Percentiles rank a stretch among this genome's conserved stretches.
These are phyloP conservation scores for Diarsia dahlii DNA, from an alignment of 2,888 invertebrate genomes.

Conservation along the genomic window DNA sequence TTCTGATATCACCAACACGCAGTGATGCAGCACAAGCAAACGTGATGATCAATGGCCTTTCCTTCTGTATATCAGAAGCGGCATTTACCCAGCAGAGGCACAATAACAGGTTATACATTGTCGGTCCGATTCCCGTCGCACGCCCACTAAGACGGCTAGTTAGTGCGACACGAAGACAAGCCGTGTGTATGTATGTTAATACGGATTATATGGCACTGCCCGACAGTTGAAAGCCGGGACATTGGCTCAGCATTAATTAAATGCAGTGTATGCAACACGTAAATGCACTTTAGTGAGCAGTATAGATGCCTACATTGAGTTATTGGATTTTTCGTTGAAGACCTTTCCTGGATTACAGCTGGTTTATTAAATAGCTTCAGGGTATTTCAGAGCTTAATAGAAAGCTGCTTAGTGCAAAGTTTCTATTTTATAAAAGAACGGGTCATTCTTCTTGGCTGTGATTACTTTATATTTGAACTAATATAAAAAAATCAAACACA, in stretches of 20 bases:
- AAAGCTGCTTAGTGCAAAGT: neutral
- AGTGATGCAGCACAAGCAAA: neutral
- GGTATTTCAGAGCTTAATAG: constrained; percentile 12
- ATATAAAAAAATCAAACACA: neutral
- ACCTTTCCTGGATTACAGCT: constrained; percentile 25
- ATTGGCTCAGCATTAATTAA: constrained; percentile 73
- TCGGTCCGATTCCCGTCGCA: constrained; percentile 27
- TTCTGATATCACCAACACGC: neutral
- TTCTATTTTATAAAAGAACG: neutral
- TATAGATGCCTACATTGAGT: constrained; percentile 57
- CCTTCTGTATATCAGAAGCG: constrained; percentile 3
- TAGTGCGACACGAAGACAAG: constrained; percentile 60
- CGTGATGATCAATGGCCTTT: neutral
- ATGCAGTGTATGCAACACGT: constrained; percentile 75
- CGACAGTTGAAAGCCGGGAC: constrained; percentile 70
- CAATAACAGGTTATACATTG: constrained; percentile 33
- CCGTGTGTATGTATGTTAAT: constrained; percentile 64
- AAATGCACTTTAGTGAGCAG: constrained; percentile 72
- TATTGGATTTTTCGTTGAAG: constrained; percentile 55
- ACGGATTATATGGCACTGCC: constrained; percentile 69
- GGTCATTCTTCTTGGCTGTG: neutral
- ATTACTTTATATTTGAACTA: neutral
- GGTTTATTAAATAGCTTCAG: constrained; percentile 43
- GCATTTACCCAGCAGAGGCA: neutral
- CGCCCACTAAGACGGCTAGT: constrained; percentile 52